phyloP scores from a whole-genome alignment of 2,113 vertebrate genomes.

The Aleadryas rufinucha region DNA sequence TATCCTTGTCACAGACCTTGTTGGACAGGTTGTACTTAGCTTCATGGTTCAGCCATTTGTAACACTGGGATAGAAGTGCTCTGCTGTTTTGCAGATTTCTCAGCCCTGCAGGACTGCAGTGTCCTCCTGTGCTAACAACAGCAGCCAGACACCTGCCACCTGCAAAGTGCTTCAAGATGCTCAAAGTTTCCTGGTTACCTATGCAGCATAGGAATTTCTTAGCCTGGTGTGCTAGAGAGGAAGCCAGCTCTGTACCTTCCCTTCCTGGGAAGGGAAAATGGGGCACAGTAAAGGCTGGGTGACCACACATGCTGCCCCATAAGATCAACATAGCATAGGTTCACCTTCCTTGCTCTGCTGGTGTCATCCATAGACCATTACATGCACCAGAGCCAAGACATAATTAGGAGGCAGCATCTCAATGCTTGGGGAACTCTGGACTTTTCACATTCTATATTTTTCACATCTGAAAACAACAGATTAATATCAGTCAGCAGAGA shows the following conservation, averaged over 20 bases:
- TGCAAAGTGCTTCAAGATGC: neutral
- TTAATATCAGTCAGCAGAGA: neutral
- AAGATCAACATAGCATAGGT: accelerated
- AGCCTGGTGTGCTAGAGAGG: neutral
- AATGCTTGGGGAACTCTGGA: neutral
- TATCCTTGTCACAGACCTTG: neutral
- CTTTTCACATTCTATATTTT: neutral
- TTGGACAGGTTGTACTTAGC: too few species aligned
- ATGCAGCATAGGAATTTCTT: neutral
- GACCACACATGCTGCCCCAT: neutral
- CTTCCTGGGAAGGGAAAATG: neutral
- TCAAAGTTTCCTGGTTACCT: neutral
- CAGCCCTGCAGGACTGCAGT: neutral
- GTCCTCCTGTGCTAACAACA: neutral
- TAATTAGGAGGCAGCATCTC: neutral
- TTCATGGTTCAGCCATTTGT: neutral
- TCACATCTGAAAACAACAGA: neutral
- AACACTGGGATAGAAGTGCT: neutral
- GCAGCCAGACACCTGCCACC: neutral
- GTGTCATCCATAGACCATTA: neutral
- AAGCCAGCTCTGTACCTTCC: neutral
- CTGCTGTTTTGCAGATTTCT: neutral
- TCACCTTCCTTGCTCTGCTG: neutral
- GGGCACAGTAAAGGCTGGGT: neutral
- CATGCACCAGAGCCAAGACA: neutral